Evolutionary conservation across 2,888 invertebrate genomes (phyloP), one percentile per base, ranked within the genome.

Genomic region (Stenoptilia bipunctidactyla): DNA sequence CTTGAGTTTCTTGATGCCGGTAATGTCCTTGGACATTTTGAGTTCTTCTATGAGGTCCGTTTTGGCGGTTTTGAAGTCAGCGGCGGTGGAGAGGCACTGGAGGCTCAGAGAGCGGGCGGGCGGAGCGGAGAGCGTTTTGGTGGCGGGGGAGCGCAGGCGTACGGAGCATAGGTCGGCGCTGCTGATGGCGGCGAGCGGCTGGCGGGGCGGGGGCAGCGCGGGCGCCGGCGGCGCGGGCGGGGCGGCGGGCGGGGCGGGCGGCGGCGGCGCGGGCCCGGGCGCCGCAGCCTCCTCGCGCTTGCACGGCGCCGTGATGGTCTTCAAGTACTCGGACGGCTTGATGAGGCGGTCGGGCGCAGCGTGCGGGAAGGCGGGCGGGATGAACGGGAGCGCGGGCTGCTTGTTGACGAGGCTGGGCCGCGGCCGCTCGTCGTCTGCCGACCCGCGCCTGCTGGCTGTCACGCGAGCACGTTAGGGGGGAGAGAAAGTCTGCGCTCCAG

Each of bases 1-100:
- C 70, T 96, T 96, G 86, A 96, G 75, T 71, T 96, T 96, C 72
- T 92, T 93, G 40, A 97, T 95, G n/a, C 96, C 96, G 1, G 93
- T 92, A 46, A 96, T 94, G 65, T 96, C 95, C 69, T 92, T 95
- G 35, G 95, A 94, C 85, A 94, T 89, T 72, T 96, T 96, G 45
- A 97, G 76, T 63, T 97, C 97, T 36, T 95, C 96, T 47, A 97
- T 96, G 37, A 97, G 79, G 68, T 96, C 94, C 15, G 90, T 92
- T 70, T 94, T 94, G 47, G 89, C 91, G 38, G 88, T 87, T 53
- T 89, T 85, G 74, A 89, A 93, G 47, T 92, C 92, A 38, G 79
- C 85, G 45, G 86, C 83, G 43, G 86, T 88, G 41, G 90, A 86
- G 30, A 90, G 68, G 53, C 90, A 90, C 66, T 91, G 91, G 66